These are phyloP conservation scores for Nineta flava DNA, from an alignment of 2,888 invertebrate species.

Conservation along the genomic window DNA sequence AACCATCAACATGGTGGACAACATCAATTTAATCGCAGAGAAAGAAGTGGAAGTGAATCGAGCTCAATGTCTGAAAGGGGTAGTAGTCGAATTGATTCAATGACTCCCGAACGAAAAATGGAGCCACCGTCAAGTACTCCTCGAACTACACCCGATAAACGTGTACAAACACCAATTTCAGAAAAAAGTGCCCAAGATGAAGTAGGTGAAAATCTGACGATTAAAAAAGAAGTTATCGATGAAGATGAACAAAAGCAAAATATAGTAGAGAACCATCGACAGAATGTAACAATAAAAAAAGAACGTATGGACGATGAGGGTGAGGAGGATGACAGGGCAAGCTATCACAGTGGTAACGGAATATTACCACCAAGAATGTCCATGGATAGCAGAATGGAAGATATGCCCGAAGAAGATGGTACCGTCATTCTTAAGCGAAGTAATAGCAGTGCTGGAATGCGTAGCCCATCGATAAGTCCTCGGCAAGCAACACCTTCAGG, in stretches of 20 bases:
- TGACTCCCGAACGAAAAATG: slow-evolving; percentile 66
- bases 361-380: slow-evolving; percentile 10
- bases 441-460: slow-evolving; percentile 12
- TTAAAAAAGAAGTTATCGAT: slow-evolving; percentile 39
- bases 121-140: slow-evolving; percentile 47
- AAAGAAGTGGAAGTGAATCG: slow-evolving; percentile 76
- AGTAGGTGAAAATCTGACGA: slow-evolving; percentile 29
- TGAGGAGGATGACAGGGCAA: slow-evolving; percentile 27
- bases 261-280: slow-evolving; percentile 5
- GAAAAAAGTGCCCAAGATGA: slow-evolving; percentile 30
- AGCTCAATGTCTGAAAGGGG: slow-evolving; percentile 76
- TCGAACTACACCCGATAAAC: slow-evolving; percentile 52
- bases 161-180: slow-evolving; percentile 42
- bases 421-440: slow-evolving; percentile 10
- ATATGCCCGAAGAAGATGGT: slow-evolving; percentile 18
- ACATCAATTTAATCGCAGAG: slow-evolving; percentile 44
- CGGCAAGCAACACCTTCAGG: slow-evolving; percentile 20
- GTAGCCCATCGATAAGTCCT: slow-evolving; percentile 24
- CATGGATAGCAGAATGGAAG: slow-evolving; percentile 20
- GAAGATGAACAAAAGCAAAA: slow-evolving; percentile 27
- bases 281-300: slow-evolving; percentile 25
- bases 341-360: slow-evolving; percentile 24
- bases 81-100: slow-evolving; percentile 60
- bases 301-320: slow-evolving; percentile 22
- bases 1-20: slow-evolving; percentile 40